A percentile compares a stretch with the other conserved stretches of the same genome.
Conservation (phyloP, 2,888 invertebrate genomes). For the Alloplasta piceator region DNA sequence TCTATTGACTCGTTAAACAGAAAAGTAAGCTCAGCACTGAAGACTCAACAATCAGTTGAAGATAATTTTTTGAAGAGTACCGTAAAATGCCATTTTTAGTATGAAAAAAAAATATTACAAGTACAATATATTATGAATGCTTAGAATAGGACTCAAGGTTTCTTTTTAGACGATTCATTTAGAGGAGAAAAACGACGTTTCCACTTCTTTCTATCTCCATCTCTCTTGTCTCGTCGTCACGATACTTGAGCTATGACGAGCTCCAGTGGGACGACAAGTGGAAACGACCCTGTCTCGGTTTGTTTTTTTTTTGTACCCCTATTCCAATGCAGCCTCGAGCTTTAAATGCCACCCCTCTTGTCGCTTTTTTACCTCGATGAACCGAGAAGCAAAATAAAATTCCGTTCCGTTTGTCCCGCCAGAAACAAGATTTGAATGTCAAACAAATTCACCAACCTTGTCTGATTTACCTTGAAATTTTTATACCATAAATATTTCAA, state of each 20-base stretch:
- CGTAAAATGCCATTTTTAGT: neutral
- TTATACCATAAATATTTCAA: constrained; percentile 45
- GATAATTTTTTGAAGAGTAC: neutral
- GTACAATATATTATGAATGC: neutral
- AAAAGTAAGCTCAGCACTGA: no score
- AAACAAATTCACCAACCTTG: constrained; percentile 37
- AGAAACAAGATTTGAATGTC: constrained; percentile 39
- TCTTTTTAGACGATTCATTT: constrained; percentile 10
- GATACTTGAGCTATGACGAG: constrained; percentile 23
- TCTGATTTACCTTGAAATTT: constrained; percentile 54
- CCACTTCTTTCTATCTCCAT: neutral
- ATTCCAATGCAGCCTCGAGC: neutral
- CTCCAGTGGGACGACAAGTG: constrained; percentile 28
- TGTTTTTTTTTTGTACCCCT: constrained; percentile 8
- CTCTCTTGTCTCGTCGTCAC: constrained; percentile 8
- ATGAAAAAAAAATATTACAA: neutral
- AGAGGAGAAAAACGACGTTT: constrained; percentile 12
- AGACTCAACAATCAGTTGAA: no score
- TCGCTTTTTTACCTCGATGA: neutral
- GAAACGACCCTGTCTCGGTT: constrained; percentile 27
- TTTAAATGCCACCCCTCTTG: constrained; percentile 17
- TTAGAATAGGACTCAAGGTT: neutral
- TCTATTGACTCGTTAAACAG: no score
- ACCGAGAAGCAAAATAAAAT: constrained; percentile 23
- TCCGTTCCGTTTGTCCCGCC: constrained; percentile 15